Conservation (phyloP, 2,888 invertebrate genomes). For the Koerneria pararmatus region DNA sequence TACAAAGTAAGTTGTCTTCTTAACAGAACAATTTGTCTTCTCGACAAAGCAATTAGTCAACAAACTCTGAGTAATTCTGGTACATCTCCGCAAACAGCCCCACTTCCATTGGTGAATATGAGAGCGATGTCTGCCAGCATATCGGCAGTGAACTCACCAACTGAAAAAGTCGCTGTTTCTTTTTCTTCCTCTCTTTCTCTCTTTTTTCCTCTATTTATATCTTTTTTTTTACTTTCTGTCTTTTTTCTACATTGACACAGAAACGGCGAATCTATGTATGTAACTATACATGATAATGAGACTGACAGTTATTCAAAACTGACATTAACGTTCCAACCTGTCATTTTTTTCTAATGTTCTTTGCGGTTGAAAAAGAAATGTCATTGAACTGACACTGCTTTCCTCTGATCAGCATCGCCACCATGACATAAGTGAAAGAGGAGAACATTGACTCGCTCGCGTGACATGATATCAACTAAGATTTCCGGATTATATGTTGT, state of each 20-base stretch:
- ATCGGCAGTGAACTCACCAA: conserved; percentile 67
- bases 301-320: background rate
- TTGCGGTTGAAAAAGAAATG: background rate
- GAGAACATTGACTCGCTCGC: conserved; percentile 44
- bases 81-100: conserved; percentile 75
- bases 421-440: conserved; percentile 48
- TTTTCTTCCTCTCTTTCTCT: background rate
- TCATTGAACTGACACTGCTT: conserved; percentile 29
- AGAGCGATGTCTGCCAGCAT: conserved; percentile 72
- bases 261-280: no score
- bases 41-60: no score
- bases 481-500: background rate
- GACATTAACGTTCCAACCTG: background rate
- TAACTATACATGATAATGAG: no score
- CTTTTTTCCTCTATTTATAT: no score
- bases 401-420: conserved; percentile 51
- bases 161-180: conserved; percentile 28
- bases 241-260: no score
- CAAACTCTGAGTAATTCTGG: conserved; percentile 65
- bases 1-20: no score
- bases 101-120: conserved; percentile 70
- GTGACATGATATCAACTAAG: conserved; percentile 38
- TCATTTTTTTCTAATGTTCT: background rate
- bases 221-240: no score
- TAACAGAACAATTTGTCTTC: no score